Evolutionary conservation across 2,797 vertebrate species (phyloP).

Genomic region (Syngnathus rostellatus): DNA sequence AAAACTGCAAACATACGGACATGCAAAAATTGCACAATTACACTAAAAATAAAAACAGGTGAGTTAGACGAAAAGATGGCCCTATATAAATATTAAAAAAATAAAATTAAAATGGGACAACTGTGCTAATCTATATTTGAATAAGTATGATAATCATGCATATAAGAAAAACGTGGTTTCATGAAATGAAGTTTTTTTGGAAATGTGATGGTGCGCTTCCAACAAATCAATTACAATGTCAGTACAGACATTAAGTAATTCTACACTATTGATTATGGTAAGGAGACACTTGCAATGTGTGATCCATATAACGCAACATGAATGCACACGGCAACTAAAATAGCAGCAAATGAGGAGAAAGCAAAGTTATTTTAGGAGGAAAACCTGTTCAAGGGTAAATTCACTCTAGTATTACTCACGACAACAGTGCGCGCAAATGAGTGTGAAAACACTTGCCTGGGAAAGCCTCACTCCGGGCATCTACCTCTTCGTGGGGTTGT

Average conservation of each 20-base stretch:
- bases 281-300: slow-evolving; percentile 34
- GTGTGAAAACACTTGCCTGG: slow-evolving; percentile 9
- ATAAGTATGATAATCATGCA: background rate
- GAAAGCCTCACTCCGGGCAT: background rate
- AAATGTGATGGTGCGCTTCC: background rate
- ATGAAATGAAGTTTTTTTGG: background rate
- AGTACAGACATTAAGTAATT: slow-evolving; percentile 22
- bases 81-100: background rate
- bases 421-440: background rate
- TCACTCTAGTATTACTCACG: background rate
- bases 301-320: background rate
- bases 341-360: background rate
- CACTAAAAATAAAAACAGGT: background rate
- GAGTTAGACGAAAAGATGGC: background rate
- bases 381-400: background rate
- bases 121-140: background rate
- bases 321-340: background rate
- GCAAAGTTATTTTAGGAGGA: background rate
- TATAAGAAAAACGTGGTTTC: background rate
- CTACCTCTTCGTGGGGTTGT: background rate
- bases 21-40: background rate
- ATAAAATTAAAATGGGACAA: too few species aligned
- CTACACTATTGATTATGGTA: slow-evolving; percentile 41
- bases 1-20: background rate
- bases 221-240: background rate